phyloP scores from a whole-genome alignment of 2,113 vertebrate species.

The Daboia siamensis region DNA sequence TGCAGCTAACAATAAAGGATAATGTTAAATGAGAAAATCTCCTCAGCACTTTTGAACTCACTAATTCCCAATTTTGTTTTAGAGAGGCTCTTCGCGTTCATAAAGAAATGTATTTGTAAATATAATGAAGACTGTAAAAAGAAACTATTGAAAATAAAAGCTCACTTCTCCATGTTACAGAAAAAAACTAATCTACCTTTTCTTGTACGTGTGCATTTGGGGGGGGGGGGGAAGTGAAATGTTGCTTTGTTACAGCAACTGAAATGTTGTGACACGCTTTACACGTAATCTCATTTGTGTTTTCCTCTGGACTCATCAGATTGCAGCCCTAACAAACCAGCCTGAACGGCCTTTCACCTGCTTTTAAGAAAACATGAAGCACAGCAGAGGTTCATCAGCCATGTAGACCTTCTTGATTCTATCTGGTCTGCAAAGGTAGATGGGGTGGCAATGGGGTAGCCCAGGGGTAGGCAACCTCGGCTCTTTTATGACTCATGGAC shows the following conservation, averaged over 20 bases:
- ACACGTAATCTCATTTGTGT: not conserved
- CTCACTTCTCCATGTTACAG: not conserved
- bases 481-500: no score
- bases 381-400: not conserved
- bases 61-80: not conserved
- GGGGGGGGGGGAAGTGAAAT: not conserved
- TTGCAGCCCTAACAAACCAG: not conserved
- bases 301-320: not conserved
- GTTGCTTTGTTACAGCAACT: not conserved
- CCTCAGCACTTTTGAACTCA: not conserved
- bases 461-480: not conserved
- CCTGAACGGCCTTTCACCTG: not conserved
- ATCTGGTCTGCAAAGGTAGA: not conserved
- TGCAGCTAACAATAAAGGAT: not conserved
- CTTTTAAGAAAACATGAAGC: not conserved
- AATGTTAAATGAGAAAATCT: not conserved
- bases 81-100: not conserved
- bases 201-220: not conserved
- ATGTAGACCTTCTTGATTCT: not conserved
- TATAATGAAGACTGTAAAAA: not conserved
- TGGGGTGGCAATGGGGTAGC: not conserved
- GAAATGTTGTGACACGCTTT: not conserved
- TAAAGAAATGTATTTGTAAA: not conserved
- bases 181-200: not conserved
- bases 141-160: not conserved